These are phyloP conservation scores for Taeniopygia guttata DNA, from an alignment of 2,797 vertebrate genomes.

Conservation along the genomic window DNA sequence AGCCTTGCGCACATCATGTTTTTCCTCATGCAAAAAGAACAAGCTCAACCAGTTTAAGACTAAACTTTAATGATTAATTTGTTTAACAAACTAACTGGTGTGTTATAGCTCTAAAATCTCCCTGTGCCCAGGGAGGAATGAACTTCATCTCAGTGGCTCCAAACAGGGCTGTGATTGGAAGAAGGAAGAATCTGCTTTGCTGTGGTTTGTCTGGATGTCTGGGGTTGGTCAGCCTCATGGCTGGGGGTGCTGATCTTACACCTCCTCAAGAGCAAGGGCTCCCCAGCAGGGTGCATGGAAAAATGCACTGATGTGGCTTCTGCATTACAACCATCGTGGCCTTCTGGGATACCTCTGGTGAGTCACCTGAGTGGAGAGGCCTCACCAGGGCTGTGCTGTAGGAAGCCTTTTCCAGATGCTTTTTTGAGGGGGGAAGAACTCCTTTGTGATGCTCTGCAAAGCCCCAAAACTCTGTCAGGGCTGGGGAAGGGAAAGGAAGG, in stretches of 20 bases:
- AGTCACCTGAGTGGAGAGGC: background rate
- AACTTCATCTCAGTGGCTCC: background rate
- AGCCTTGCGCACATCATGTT: background rate
- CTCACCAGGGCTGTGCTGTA: background rate
- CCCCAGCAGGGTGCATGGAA: background rate
- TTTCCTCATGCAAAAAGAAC: background rate
- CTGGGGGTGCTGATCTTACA: background rate
- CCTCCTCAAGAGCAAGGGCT: background rate
- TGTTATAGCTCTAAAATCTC: background rate
- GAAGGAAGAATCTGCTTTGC: background rate
- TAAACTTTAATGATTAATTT: background rate
- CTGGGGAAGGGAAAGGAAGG: constrained; percentile 13
- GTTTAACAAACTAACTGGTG: background rate
- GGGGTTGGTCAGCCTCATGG: background rate
- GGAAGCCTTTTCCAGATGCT: background rate
- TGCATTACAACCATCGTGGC: background rate
- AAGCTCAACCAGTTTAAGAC: background rate
- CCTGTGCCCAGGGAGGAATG: background rate
- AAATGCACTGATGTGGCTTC: background rate
- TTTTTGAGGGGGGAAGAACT: background rate
- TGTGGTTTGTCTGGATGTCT: background rate
- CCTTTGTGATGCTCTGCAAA: background rate
- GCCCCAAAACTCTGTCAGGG: background rate
- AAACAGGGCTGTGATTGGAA: background rate
- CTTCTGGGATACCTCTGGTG: background rate